A percentile compares a stretch with the other conserved stretches of the same genome.
These are phyloP conservation scores for Carcharodon carcharias DNA, from an alignment of 2,797 vertebrate genomes.

Conservation along the genomic window DNA sequence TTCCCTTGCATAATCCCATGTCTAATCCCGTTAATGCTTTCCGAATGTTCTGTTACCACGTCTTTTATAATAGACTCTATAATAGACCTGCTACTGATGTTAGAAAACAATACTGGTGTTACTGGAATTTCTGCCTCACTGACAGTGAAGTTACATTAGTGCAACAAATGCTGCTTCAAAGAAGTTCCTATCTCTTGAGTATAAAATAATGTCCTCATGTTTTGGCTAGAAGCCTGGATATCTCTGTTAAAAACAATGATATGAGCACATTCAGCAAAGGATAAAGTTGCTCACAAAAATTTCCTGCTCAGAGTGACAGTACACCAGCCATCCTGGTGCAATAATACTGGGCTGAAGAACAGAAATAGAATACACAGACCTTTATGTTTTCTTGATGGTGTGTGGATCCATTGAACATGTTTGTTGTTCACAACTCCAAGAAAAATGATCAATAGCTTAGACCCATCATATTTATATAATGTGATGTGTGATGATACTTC, in stretches of 20 bases:
- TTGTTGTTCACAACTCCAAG: neutral
- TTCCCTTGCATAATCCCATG: too few species aligned
- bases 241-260: neutral
- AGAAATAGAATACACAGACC: neutral
- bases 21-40: too few species aligned
- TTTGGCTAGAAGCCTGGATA: neutral
- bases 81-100: too few species aligned
- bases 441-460: neutral
- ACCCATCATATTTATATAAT: neutral
- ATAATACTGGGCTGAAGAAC: neutral
- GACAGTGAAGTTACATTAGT: neutral
- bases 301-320: neutral
- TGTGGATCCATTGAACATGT: neutral
- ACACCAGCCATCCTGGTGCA: neutral
- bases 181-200: neutral
- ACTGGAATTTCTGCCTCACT: neutral
- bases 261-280: neutral
- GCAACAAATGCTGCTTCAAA: neutral
- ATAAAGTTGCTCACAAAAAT: neutral
- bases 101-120: too few species aligned
- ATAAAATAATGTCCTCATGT: neutral
- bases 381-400: neutral
- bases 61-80: too few species aligned
- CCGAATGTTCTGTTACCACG: too few species aligned
- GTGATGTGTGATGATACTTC: neutral